These are phyloP conservation scores for Stigmatopora argus DNA, from an alignment of 2,113 vertebrate genomes.

Conservation along the genomic window DNA sequence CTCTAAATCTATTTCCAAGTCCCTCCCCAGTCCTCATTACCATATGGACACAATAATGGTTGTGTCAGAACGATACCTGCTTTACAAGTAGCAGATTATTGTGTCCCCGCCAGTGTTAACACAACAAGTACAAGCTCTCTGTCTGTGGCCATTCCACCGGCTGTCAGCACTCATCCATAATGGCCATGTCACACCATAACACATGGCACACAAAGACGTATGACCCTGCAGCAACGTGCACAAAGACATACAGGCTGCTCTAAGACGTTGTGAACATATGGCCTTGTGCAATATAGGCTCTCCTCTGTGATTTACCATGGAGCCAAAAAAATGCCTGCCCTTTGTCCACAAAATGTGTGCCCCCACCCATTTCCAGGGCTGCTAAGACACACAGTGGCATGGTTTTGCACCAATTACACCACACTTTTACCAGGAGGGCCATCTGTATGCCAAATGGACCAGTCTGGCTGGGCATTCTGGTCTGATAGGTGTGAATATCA, in stretches of 20 bases:
- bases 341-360: conserved; percentile 64
- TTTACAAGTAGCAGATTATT: conserved; percentile 88
- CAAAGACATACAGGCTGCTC: conserved; percentile 64
- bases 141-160: conserved; percentile 75
- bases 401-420: conserved; percentile 66
- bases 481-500: conserved; percentile 57
- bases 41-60: conserved; percentile 78
- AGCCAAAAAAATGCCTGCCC: conserved; percentile 53
- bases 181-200: conserved; percentile 70
- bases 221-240: conserved; percentile 57
- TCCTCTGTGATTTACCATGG: conserved; percentile 39
- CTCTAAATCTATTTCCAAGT: conserved; percentile 80
- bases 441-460: conserved; percentile 67
- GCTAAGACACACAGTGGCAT: conserved; percentile 63
- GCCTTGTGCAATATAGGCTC: conserved; percentile 57
- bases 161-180: conserved; percentile 79
- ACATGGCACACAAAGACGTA: conserved; percentile 57
- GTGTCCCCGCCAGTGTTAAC: conserved; percentile 77
- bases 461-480: conserved; percentile 55
- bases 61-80: conserved; percentile 83
- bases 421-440: conserved; percentile 57
- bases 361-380: conserved; percentile 34
- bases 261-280: conserved; percentile 66
- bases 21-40: conserved; percentile 72
- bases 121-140: conserved; percentile 76